phyloP scores from a whole-genome alignment of 2,797 vertebrate species.

The Loriculus beryllinus region DNA sequence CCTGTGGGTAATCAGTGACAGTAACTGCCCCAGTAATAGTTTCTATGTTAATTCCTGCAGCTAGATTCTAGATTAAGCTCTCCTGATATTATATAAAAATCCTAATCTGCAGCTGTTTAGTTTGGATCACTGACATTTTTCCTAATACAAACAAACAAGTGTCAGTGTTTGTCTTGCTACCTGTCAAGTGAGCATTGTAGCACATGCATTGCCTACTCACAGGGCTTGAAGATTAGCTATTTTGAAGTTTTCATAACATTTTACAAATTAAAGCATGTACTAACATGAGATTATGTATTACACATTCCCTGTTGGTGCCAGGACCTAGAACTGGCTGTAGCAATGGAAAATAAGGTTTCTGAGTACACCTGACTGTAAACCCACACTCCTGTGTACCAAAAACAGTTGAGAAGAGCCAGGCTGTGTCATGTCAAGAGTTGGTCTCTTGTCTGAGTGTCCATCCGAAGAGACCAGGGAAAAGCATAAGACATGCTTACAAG shows the following conservation, averaged over 20 bases:
- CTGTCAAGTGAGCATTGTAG: neutral
- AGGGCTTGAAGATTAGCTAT: neutral
- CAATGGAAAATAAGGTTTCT: neutral
- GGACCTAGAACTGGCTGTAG: neutral
- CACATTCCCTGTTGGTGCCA: accelerated
- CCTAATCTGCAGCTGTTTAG: neutral
- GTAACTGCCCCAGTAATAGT: neutral
- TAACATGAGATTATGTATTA: neutral
- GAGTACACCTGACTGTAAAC: neutral
- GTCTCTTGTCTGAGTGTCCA: neutral
- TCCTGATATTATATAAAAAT: neutral
- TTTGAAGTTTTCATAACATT: neutral
- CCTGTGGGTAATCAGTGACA: neutral
- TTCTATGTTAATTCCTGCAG: neutral
- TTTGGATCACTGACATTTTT: neutral
- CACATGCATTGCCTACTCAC: accelerated
- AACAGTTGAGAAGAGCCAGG: neutral
- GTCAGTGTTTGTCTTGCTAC: neutral
- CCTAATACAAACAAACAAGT: neutral
- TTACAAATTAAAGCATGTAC: neutral
- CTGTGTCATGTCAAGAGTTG: neutral
- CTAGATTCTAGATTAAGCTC: neutral
- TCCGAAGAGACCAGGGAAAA: neutral
- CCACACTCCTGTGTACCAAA: neutral
- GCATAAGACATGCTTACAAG: neutral